Evolutionary conservation across 2,797 vertebrate species (phyloP).

Genomic region (Alauda arvensis): DNA sequence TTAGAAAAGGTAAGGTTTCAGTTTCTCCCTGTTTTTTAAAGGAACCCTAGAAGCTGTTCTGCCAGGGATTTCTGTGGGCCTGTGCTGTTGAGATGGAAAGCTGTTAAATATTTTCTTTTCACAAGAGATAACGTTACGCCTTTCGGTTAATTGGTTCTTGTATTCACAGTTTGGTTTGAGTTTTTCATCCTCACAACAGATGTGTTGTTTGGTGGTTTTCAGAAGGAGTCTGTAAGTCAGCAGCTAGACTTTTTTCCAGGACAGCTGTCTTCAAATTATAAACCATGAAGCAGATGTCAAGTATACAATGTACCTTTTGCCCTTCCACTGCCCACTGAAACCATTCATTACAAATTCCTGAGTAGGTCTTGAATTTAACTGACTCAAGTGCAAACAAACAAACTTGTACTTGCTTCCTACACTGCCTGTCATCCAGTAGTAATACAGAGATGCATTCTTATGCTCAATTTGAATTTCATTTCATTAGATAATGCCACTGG

Average conservation of each 20-base stretch:
- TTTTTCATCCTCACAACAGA: not conserved
- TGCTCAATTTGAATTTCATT: not conserved
- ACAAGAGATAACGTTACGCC: not conserved
- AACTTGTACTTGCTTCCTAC: not conserved
- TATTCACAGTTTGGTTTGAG: conserved; percentile 21
- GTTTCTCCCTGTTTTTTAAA: not conserved
- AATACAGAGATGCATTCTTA: not conserved
- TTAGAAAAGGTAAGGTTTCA: not conserved
- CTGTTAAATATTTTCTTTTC: not conserved
- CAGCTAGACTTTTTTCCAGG: not conserved
- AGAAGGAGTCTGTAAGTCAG: not conserved
- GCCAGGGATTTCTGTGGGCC: not conserved
- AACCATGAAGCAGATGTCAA: conserved; percentile 3
- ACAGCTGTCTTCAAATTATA: conserved; percentile 41
- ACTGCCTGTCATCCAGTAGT: not conserved
- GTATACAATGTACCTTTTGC: not conserved
- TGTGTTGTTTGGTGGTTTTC: not conserved
- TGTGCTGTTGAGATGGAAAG: not conserved
- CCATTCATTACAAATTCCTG: not conserved
- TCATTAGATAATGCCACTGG: not conserved
- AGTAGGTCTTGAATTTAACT: not conserved
- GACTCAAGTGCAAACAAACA: not conserved
- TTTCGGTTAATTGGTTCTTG: not conserved
- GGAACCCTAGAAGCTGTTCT: not conserved
- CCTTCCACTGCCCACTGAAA: conserved; percentile 11